A percentile compares a stretch with the other conserved stretches of the same genome.
phyloP scores from a whole-genome alignment of 2,888 invertebrate genomes.

The Platycheirus albimanus region DNA sequence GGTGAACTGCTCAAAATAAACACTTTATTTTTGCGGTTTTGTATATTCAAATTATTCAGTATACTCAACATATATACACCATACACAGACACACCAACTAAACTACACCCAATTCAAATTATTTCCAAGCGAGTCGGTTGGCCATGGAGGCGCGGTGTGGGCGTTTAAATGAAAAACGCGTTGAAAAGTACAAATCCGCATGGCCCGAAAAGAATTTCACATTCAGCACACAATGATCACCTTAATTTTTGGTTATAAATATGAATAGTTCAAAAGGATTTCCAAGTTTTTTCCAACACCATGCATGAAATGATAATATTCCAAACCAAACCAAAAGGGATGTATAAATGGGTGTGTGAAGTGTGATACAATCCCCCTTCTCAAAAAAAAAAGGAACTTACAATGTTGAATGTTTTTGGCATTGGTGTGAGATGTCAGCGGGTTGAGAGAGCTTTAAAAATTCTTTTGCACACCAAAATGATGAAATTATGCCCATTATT shows the following conservation, averaged over 20 bases:
- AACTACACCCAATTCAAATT: slow-evolving; percentile 42
- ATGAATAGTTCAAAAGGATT: slow-evolving; percentile 12
- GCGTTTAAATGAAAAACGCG: slow-evolving; percentile 17
- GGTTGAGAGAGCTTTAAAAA: slow-evolving; percentile 14
- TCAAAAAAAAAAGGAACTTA: neutral
- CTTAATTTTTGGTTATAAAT: slow-evolving; percentile 16
- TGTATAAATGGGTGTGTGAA: neutral
- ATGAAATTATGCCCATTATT: slow-evolving; percentile 55
- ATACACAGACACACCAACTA: neutral
- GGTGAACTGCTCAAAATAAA: neutral
- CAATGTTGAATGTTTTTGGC: neutral
- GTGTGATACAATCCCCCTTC: too few species aligned
- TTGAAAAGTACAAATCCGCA: slow-evolving; percentile 12
- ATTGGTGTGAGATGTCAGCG: slow-evolving; percentile 12
- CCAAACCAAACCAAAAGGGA: neutral
- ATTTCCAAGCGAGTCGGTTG: slow-evolving; percentile 55
- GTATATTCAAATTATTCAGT: slow-evolving; percentile 1
- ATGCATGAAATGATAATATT: slow-evolving; percentile 15
- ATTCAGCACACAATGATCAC: slow-evolving; percentile 28
- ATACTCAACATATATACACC: neutral
- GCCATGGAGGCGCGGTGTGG: too few species aligned
- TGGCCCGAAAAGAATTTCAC: neutral
- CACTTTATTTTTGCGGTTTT: slow-evolving; percentile 12
- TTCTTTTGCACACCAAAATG: slow-evolving; percentile 25
- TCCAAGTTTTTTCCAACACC: neutral